Evolutionary conservation across 2,797 vertebrate genomes (phyloP), one percentile per base, ranked within the genome.

Genomic region (Chrosomus eos): DNA sequence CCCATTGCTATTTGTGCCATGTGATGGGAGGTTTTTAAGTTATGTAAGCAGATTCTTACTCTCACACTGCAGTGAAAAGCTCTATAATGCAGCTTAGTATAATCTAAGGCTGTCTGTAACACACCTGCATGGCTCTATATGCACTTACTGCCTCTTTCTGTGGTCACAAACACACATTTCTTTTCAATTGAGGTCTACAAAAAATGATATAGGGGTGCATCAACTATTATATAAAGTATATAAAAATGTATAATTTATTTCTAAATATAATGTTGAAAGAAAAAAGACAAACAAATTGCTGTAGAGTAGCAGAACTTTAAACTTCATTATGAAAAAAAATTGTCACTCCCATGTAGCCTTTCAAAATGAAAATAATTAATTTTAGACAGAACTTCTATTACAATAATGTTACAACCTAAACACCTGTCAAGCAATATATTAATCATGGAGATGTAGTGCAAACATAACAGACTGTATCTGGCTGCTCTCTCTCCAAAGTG

Each of bases 11-110:
- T 87, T 85, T 83, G 87, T 83, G 82, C 33, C 38, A 19, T 58
- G 62, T 76, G 62, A 68, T 45, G 53, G 33, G 40, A 62, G 80
- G 83, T 86, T 87, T 86, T 91, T 28, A 73, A 72, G 85, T 95
- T 95, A 93, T 10, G 67, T 91, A 95, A 95, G 68, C 31, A 85
- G 58, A 86, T 75, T 67, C 86, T 81, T 88, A 88, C 86, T 85
- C 85, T 89, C 88, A 91, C 91, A 91, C 84, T 85, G 81, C 86
- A 89, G 89, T 85, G 92, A 81, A 90, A 92, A 93, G 85, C 82
- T 75, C 86, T 85, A 86, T 95, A 94, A 95, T 92, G 87, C 93
- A 88, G 92, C 92, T 95, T 94, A 95, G 91, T 89, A 91, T 94
- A 95, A 95, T 83, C 73, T 83, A 31, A 67, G 62, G 40, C 28